A percentile compares a stretch with the other conserved stretches of the same genome.
Conservation (phyloP, 2,888 invertebrate genomes). For the Volucella zonaria region DNA sequence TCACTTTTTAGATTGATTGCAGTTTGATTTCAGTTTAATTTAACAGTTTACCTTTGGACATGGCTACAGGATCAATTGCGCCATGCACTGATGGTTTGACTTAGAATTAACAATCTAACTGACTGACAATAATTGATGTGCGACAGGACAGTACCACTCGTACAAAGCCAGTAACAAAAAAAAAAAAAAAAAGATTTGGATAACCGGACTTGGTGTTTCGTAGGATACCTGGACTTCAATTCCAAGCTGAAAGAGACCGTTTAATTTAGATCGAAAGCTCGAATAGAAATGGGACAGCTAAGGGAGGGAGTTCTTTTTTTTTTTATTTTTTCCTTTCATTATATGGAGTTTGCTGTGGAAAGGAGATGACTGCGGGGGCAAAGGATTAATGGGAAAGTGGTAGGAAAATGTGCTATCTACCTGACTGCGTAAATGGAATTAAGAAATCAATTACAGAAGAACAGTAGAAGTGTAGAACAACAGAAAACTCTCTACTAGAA, state of each 20-base stretch:
- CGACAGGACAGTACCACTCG: slow-evolving; percentile 31
- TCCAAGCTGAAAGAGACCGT: slow-evolving; percentile 52
- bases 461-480: too few relatives aligned
- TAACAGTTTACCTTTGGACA: slow-evolving; percentile 65
- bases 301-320: slow-evolving; percentile 46
- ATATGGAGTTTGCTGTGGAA: not conserved
- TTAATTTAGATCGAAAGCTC: slow-evolving; percentile 56
- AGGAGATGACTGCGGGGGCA: not conserved
- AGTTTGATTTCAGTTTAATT: slow-evolving; percentile 70
- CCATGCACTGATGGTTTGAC: slow-evolving; percentile 60
- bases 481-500: too few relatives aligned
- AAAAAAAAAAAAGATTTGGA: slow-evolving; percentile 14
- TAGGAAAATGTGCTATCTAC: not conserved
- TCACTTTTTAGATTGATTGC: slow-evolving; percentile 57
- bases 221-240: slow-evolving; percentile 1
- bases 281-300: slow-evolving; percentile 28
- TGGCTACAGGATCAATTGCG: slow-evolving; percentile 48
- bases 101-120: slow-evolving; percentile 69
- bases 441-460: too few relatives aligned
- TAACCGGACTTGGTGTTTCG: not conserved
- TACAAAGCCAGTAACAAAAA: not conserved
- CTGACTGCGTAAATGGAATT: too few relatives aligned
- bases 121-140: slow-evolving; percentile 71
- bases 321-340: not conserved
- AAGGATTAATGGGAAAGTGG: slow-evolving; percentile 40